A percentile compares a stretch with the other conserved stretches of the same genome.
phyloP scores from a whole-genome alignment of 2,797 vertebrate genomes.

The Melanogrammus aeglefinus region DNA sequence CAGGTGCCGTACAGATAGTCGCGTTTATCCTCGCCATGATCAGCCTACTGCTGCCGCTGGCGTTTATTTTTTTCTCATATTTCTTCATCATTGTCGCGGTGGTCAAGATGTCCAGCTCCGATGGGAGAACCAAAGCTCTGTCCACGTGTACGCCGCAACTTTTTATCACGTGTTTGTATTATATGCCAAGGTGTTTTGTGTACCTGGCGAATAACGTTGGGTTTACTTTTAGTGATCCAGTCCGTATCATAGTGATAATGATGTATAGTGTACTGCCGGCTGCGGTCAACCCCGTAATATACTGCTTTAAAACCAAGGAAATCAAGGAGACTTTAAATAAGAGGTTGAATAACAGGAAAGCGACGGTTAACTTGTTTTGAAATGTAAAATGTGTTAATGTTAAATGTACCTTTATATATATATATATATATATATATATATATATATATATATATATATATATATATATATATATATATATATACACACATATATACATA shows the following conservation, averaged over 20 bases:
- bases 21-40: conserved; percentile 57
- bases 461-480: too few relatives aligned
- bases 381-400: too few relatives aligned
- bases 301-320: conserved; percentile 65
- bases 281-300: conserved; percentile 70
- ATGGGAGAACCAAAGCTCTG: conserved; percentile 42
- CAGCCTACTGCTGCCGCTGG: conserved; percentile 57
- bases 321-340: conserved; percentile 47
- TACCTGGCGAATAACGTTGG: conserved; percentile 37
- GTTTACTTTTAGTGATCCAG: neutral
- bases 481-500: too few relatives aligned
- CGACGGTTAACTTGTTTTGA: too few relatives aligned
- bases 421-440: too few relatives aligned
- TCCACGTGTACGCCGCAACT: conserved; percentile 70
- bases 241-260: conserved; percentile 38
- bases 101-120: conserved; percentile 51
- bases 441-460: too few relatives aligned
- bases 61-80: conserved; percentile 71
- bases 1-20: conserved; percentile 41
- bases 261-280: conserved; percentile 60
- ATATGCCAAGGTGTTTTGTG: conserved; percentile 51
- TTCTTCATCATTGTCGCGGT: conserved; percentile 57
- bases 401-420: too few relatives aligned
- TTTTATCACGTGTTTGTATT: conserved; percentile 66
- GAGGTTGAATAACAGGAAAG: conserved; percentile 27